phyloP scores from a whole-genome alignment of 2,797 vertebrate species.

The Scolopax bukidnonensis region DNA sequence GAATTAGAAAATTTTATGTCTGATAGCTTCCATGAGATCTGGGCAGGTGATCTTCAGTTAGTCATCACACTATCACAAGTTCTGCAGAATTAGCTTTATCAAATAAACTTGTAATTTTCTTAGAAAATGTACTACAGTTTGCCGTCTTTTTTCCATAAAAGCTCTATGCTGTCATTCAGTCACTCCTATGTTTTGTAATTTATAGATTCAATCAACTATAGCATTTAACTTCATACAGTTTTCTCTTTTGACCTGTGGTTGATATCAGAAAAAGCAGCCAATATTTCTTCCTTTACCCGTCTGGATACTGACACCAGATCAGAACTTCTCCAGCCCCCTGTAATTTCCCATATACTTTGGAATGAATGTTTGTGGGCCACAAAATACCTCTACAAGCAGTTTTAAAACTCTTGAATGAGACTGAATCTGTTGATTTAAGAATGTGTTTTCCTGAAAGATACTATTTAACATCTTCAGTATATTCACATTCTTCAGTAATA shows the following conservation, averaged over 20 bases:
- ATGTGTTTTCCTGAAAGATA: not conserved
- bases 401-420: not conserved
- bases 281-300: not conserved
- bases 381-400: not conserved
- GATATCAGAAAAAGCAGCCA: not conserved
- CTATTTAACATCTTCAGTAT: not conserved
- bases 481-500: not conserved
- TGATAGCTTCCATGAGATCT: not conserved
- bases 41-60: not conserved
- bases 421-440: not conserved
- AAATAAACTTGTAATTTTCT: not conserved
- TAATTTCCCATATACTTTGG: not conserved
- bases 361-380: not conserved
- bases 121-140: not conserved
- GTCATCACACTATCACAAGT: not conserved
- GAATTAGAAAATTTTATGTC: not conserved
- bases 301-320: not conserved
- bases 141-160: not conserved
- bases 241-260: not conserved
- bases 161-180: not conserved
- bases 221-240: not conserved
- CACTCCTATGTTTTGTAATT: not conserved
- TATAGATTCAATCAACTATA: not conserved
- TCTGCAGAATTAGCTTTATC: not conserved
- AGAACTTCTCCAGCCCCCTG: not conserved